Conservation (phyloP, 2,888 invertebrate species). For the Cyclophora punctaria region DNA sequence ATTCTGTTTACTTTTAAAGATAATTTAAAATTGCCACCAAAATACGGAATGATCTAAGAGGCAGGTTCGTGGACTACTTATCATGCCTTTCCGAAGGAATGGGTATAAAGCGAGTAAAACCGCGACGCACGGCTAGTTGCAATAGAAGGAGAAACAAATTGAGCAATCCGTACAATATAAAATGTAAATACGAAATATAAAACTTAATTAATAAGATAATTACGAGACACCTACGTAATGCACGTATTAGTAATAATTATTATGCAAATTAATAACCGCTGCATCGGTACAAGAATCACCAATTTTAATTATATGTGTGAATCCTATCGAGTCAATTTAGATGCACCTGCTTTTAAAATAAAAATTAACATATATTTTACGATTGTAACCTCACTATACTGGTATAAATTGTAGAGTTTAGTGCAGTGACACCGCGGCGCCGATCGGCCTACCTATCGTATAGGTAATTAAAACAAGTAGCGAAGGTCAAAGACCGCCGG, state of each 20-base stretch:
- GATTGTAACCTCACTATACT: constrained; percentile 21
- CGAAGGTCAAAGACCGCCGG: constrained; percentile 55
- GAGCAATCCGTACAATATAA: background rate
- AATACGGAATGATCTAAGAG: too few relatives aligned
- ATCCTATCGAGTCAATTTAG: constrained; percentile 19
- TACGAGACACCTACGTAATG: background rate
- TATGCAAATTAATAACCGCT: too few relatives aligned
- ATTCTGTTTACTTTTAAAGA: too few relatives aligned
- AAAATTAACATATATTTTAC: constrained; percentile 24
- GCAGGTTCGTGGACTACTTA: too few relatives aligned
- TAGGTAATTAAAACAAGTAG: constrained; percentile 48
- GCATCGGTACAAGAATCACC: constrained; percentile 4
- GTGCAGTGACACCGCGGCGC: constrained; percentile 20
- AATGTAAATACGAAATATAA: background rate
- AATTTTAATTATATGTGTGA: constrained; percentile 8
- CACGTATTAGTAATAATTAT: too few relatives aligned
- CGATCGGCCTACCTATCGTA: constrained; percentile 32
- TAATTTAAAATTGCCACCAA: too few relatives aligned
- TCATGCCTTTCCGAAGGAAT: too few relatives aligned
- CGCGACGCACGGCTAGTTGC: too few relatives aligned
- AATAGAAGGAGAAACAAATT: too few relatives aligned
- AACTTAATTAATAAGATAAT: too few relatives aligned
- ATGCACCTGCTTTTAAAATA: constrained; percentile 25
- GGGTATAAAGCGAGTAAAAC: too few relatives aligned
- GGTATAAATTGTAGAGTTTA: constrained; percentile 32